Evolutionary conservation across 1,140 invertebrate genomes (phyloP), one percentile per base, ranked within the genome.

Genomic region (Zeugodacus cucurbitae): DNA sequence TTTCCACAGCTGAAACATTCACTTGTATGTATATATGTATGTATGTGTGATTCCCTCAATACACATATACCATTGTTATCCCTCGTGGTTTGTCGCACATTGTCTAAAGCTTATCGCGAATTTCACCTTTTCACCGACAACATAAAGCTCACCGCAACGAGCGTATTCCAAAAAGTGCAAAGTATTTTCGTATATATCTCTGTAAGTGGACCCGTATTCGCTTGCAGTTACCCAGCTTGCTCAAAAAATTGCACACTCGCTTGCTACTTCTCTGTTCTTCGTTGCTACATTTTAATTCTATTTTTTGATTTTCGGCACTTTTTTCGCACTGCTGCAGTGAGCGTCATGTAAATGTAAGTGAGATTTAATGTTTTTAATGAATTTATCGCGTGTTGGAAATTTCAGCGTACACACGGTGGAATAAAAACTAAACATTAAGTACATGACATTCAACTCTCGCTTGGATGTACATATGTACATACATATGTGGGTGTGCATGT

Each of bases 331-430:
- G 34, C 67, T 74, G 67, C 32, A 74, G 17, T 20, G 67, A 22
- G 34, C 34, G 34, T 20, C 34, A 37, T 74, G 67, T 74, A 41
- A 74, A 22, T 34, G 67, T 37, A 37, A 74, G 67, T 74, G 67
- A 74, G 32, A 37, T 74, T 74, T 74, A 74, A 41, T 74, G 67
- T 74, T 74, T 74, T 74, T 41, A 74, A 74, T 37, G 34, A 37
- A 41, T 74, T 74, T 74, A 74, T 74, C 67, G 67, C 67, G 5
- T 74, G 67, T 74, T 74, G 34, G 67, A 34, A 74, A 37, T 41
- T 74, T 74, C 67, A 74, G 22, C 34, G 5, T 74, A 74, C 20
- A 34, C 22, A 1, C 17, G 3, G 67, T 37, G 20, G 67, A 37
- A 32, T 74, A 20, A 74, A 74, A 74, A 74, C 32, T 74, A 37